A percentile compares a stretch with the other conserved stretches of the same genome.
Conservation (phyloP, 2,888 invertebrate genomes). For the Portevinia maculata region DNA sequence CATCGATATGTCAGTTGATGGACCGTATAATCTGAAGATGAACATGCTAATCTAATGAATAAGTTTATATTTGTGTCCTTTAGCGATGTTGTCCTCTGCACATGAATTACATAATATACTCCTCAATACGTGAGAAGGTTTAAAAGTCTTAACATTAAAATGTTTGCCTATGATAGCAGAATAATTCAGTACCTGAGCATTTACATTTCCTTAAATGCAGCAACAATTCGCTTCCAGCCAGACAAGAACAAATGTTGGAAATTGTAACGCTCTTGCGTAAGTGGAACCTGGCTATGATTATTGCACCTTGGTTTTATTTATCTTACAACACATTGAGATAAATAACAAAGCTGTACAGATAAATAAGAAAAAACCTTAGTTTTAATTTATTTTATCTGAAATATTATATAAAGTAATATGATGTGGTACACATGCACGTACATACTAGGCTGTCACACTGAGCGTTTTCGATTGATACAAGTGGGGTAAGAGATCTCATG, state of each 20-base stretch:
- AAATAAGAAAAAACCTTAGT: neutral
- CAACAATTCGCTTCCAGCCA: neutral
- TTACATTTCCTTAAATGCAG: neutral
- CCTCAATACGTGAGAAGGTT: neutral
- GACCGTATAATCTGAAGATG: constrained; percentile 1
- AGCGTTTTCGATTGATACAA: no score
- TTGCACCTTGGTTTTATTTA: neutral
- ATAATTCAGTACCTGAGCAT: neutral
- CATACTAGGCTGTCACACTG: no score
- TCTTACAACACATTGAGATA: neutral
- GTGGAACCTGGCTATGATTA: neutral
- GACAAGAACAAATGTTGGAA: no score
- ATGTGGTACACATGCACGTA: no score
- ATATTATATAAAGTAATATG: no score
- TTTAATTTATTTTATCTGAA: neutral
- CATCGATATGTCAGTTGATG: constrained; percentile 3
- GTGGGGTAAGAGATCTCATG: no score
- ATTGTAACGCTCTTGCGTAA: no score
- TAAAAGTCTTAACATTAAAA: neutral
- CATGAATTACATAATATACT: neutral
- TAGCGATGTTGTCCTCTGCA: neutral
- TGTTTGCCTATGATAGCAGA: neutral
- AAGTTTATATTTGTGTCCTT: neutral
- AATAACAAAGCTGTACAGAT: neutral
- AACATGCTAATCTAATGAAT: constrained; percentile 1